phyloP scores from a whole-genome alignment of 2,797 vertebrate species.

The Lepilemur septentrionalis region DNA sequence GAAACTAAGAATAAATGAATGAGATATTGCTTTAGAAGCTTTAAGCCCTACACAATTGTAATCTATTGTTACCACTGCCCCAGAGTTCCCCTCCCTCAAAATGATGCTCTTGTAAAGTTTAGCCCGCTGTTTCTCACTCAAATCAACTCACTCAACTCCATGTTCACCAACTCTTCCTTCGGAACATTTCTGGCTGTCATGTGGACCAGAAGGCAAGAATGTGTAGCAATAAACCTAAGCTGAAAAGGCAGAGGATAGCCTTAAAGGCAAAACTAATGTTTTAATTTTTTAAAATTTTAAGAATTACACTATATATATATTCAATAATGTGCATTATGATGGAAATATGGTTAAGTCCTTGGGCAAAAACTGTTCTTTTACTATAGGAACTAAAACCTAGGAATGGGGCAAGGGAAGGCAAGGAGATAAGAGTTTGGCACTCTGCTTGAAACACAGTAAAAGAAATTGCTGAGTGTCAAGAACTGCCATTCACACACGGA shows the following conservation, averaged over 20 bases:
- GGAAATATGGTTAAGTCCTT: not conserved
- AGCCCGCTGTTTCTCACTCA: not conserved
- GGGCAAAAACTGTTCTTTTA: not conserved
- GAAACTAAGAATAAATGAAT: not conserved
- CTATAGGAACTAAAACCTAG: not conserved
- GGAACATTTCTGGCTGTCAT: not conserved
- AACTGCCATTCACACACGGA: constrained; percentile 39
- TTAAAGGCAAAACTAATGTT: not conserved
- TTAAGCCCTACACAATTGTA: not conserved
- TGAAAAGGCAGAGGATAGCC: not conserved
- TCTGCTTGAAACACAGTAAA: not conserved
- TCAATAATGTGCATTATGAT: not conserved
- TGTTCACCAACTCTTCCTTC: not conserved
- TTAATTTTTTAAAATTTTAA: not conserved
- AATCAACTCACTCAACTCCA: not conserved
- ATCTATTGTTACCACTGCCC: not conserved
- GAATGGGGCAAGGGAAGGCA: not conserved
- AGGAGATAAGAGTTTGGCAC: not conserved
- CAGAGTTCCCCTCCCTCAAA: not conserved
- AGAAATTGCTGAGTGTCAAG: constrained; percentile 6
- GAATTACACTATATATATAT: not conserved
- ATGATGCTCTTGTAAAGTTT: not conserved
- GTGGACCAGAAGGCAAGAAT: not conserved
- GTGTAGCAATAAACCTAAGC: not conserved
- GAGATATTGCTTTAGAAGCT: not conserved